These are phyloP conservation scores for Tangara arthus DNA, from an alignment of 2,797 vertebrate genomes.

Conservation along the genomic window DNA sequence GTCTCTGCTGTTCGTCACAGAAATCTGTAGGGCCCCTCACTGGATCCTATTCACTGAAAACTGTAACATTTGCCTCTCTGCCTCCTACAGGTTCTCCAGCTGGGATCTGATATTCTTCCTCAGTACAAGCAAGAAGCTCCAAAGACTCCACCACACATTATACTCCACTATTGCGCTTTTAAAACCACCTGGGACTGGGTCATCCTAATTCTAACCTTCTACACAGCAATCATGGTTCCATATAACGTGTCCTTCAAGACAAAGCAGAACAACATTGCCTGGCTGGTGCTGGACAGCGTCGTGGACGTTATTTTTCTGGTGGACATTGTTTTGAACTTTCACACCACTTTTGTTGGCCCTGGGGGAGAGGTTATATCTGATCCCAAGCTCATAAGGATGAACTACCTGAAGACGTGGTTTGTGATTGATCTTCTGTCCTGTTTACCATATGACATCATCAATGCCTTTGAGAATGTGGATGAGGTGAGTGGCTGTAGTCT, in stretches of 20 bases:
- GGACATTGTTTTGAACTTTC: constrained; percentile 97
- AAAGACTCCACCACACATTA: constrained; percentile 95
- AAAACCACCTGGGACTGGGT: constrained; percentile 99
- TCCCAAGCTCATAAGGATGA: constrained; percentile 95
- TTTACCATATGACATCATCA: constrained; percentile 98
- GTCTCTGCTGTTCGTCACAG: background rate
- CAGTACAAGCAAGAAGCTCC: constrained; percentile 98
- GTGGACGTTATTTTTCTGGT: constrained; percentile 97
- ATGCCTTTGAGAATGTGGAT: constrained; percentile 97
- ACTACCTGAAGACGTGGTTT: constrained; percentile 98
- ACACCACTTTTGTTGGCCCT: constrained; percentile 95
- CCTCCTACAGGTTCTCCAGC: constrained; percentile 86
- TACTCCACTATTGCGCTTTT: constrained; percentile 97
- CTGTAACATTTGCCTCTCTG: background rate
- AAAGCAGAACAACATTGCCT: constrained; percentile 95
- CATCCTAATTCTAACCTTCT: constrained; percentile 96
- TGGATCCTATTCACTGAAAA: background rate
- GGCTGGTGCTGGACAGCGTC: constrained; percentile 95
- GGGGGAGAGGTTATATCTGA: constrained; percentile 96
- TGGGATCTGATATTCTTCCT: constrained; percentile 96
- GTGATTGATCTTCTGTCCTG: constrained; percentile 96
- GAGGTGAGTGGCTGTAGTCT: constrained; percentile 80
- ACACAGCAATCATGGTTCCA: constrained; percentile 98
- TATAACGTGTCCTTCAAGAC: constrained; percentile 98
- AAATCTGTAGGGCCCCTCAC: background rate